These are phyloP conservation scores for Malthinus flaveolus DNA, from an alignment of 2,888 invertebrate genomes.

Conservation along the genomic window DNA sequence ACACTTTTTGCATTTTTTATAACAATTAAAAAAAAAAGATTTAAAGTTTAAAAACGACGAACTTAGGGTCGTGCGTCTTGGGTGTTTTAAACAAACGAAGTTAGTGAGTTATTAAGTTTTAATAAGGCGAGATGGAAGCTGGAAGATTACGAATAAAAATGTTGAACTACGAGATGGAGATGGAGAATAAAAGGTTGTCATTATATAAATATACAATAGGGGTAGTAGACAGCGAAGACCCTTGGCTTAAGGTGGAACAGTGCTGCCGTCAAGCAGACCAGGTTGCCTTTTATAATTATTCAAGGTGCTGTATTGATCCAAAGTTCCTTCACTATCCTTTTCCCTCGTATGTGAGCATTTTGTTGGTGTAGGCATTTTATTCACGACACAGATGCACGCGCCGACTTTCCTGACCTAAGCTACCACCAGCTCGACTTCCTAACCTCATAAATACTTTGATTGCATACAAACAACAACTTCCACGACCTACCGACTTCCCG, in stretches of 20 bases:
- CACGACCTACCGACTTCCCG: constrained; percentile 11
- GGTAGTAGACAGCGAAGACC: constrained; percentile 36
- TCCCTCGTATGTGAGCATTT: constrained; percentile 40
- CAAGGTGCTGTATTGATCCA: constrained; percentile 54
- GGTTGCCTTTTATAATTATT: constrained; percentile 55
- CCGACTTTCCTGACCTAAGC: constrained; percentile 38
- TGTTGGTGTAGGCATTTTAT: constrained; percentile 38
- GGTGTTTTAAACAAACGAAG: constrained; percentile 9
- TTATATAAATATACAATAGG: constrained; percentile 23
- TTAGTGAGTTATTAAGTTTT: background rate
- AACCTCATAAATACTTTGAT: constrained; percentile 31
- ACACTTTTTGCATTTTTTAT: constrained; percentile 23
- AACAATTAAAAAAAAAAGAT: background rate
- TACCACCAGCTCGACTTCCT: constrained; percentile 27
- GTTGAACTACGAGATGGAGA: background rate
- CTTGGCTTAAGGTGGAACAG: constrained; percentile 47
- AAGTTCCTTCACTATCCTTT: constrained; percentile 49
- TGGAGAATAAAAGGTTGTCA: constrained; percentile 16
- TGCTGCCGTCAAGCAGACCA: constrained; percentile 46
- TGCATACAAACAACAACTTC: constrained; percentile 18
- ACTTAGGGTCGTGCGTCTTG: background rate
- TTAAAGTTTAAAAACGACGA: background rate
- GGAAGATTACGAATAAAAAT: background rate
- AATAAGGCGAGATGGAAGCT: background rate
- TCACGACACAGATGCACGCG: constrained; percentile 33